Evolutionary conservation across 2,113 vertebrate species (phyloP).

Genomic region (Poeciliopsis turrubarensis): DNA sequence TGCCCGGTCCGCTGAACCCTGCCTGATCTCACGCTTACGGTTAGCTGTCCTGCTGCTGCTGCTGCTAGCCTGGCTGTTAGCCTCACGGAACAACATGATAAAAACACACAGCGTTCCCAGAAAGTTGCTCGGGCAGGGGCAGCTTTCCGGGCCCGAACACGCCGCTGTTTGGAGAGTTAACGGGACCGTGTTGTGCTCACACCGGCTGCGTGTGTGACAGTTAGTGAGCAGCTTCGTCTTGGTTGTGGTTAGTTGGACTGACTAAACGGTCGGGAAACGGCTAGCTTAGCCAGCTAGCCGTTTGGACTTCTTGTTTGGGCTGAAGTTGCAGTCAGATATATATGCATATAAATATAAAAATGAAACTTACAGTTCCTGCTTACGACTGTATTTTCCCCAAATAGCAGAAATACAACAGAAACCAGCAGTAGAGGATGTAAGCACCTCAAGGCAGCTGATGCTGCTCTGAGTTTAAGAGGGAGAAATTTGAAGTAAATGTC

Average conservation of each 20-base stretch:
- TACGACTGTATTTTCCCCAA: neutral
- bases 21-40: conserved; percentile 11
- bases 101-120: conserved; percentile 35
- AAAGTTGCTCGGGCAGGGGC: conserved; percentile 49
- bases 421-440: neutral
- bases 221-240: neutral
- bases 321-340: conserved; percentile 24
- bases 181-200: rapidly evolving
- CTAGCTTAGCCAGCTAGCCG: conserved; percentile 55
- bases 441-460: neutral
- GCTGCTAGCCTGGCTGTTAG: conserved; percentile 51
- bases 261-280: conserved; percentile 8
- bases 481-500: too few relatives aligned
- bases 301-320: neutral
- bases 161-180: rapidly evolving
- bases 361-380: neutral
- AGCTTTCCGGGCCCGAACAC: rapidly evolving
- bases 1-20: conserved; percentile 7
- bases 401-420: neutral
- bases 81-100: conserved; percentile 31
- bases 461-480: neutral
- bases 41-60: conserved; percentile 32
- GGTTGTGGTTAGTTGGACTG: conserved; percentile 41
- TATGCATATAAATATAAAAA: neutral
- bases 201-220: neutral